Evolutionary conservation across 2,113 vertebrate genomes (phyloP).

Genomic region (Bungarus multicinctus): DNA sequence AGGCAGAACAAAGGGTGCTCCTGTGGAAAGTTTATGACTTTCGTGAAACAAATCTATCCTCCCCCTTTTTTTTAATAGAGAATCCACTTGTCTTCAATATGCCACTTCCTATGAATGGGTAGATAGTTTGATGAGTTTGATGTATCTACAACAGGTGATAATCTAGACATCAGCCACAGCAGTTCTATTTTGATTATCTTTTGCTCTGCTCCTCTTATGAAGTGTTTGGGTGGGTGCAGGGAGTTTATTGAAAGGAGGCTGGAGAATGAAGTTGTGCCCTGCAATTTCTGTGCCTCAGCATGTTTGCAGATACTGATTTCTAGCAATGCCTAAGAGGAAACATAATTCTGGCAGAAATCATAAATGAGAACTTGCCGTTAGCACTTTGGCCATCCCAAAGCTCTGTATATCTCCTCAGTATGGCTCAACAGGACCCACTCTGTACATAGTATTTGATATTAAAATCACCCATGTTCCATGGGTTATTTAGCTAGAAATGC

Average conservation of each 20-base stretch:
- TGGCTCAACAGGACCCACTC: not conserved
- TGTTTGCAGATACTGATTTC: not conserved
- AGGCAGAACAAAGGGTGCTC: not conserved
- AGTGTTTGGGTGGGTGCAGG: not conserved
- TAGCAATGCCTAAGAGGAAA: not conserved
- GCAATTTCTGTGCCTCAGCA: slow-evolving; percentile 8
- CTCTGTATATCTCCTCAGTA: not conserved
- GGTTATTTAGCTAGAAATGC: slow-evolving; percentile 18
- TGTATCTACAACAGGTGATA: not conserved
- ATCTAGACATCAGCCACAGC: not conserved
- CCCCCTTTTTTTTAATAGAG: not conserved
- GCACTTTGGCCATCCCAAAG: not conserved
- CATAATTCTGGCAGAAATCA: not conserved
- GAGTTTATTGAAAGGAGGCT: not conserved
- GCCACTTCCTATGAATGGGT: not conserved
- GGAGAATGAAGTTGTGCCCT: not conserved
- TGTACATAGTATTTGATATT: slow-evolving; percentile 37
- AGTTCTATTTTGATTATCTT: not conserved
- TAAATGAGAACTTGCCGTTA: not conserved
- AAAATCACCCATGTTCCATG: not conserved
- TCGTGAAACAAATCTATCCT: slow-evolving; percentile 1
- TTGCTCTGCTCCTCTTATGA: not conserved
- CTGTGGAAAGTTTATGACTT: slow-evolving; percentile 6
- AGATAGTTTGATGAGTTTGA: not conserved
- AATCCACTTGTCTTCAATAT: not conserved